Conservation (phyloP, 1,140 invertebrate genomes). For the Coenobita brevimanus region DNA sequence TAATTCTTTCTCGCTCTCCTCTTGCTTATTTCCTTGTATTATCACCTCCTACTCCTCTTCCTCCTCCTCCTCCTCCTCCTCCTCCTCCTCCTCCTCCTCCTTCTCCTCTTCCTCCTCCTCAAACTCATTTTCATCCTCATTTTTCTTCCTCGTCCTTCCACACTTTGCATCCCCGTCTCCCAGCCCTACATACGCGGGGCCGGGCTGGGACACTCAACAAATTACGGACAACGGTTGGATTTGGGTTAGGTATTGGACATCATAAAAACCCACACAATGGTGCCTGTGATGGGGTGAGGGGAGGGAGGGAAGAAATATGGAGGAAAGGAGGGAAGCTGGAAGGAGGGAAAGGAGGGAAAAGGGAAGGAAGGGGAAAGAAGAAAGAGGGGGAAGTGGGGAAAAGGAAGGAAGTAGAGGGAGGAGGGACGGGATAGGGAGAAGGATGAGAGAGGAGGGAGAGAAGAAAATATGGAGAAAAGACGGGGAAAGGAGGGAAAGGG, state of each 20-base stretch:
- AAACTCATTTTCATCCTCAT: background rate
- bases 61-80: background rate
- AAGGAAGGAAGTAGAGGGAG: background rate
- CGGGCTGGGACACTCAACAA: constrained; percentile 46
- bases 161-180: background rate
- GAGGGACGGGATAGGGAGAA: background rate
- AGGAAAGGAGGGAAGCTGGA: background rate
- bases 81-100: background rate
- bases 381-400: background rate
- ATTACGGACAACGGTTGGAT: constrained; percentile 52
- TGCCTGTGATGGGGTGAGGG: background rate
- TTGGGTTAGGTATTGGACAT: constrained; percentile 46
- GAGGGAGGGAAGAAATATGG: background rate
- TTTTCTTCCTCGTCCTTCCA: background rate
- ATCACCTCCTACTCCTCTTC: background rate
- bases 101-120: too few species aligned
- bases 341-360: background rate
- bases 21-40: background rate
- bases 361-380: background rate
- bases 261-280: constrained; percentile 46
- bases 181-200: background rate
- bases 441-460: background rate
- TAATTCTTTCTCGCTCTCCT: background rate
- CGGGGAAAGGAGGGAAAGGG: too few species aligned
- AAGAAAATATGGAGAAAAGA: background rate